Conservation (phyloP, 2,888 invertebrate genomes). For the Entomobrya multifasciata region DNA sequence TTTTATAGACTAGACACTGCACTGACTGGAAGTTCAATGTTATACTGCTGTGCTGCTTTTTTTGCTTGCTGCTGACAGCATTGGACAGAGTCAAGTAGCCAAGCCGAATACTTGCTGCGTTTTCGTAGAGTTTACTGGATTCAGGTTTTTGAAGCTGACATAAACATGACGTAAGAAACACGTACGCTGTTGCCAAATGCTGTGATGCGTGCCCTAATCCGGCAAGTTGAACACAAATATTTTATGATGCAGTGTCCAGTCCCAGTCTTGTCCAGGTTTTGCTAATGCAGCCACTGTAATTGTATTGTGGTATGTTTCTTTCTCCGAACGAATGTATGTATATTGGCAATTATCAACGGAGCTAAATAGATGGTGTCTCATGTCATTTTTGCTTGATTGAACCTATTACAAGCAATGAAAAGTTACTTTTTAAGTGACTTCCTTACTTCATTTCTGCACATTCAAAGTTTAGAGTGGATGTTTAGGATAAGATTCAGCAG, state of each 20-base stretch:
- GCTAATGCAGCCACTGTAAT: background rate
- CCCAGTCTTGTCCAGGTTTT: background rate
- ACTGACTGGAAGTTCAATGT: too few species aligned
- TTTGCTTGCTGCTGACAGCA: slow-evolving; percentile 16
- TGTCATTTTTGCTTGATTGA: slow-evolving; percentile 31
- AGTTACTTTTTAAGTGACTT: background rate
- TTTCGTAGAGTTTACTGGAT: background rate
- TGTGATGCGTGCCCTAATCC: slow-evolving; percentile 1
- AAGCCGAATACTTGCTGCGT: background rate
- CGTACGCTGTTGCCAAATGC: background rate
- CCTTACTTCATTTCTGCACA: too few species aligned
- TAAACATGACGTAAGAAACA: background rate
- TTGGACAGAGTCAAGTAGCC: slow-evolving; percentile 8
- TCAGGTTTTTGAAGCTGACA: background rate
- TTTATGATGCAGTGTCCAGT: background rate
- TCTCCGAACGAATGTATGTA: background rate
- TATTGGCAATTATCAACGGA: background rate
- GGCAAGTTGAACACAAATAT: slow-evolving; percentile 5
- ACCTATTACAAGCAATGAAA: background rate
- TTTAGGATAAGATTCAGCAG: too few species aligned
- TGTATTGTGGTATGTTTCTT: background rate
- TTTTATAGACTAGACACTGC: background rate
- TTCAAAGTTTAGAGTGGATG: too few species aligned
- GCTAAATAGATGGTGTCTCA: slow-evolving; percentile 44
- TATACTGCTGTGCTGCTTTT: background rate